phyloP scores from a whole-genome alignment of 2,888 invertebrate species.

The Noctua comes region DNA sequence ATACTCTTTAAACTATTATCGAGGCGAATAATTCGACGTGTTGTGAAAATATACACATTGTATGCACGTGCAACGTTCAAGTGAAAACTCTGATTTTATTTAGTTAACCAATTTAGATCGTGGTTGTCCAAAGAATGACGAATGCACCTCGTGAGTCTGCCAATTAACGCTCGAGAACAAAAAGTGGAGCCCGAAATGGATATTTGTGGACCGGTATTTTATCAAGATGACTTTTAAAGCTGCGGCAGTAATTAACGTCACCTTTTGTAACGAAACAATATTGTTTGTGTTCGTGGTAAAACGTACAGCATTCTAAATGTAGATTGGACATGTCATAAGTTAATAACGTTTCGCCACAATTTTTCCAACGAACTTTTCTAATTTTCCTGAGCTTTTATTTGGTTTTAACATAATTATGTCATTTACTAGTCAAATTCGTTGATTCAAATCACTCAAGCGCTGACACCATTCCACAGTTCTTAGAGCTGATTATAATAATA shows the following conservation, averaged over 20 bases:
- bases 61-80: conserved; percentile 81
- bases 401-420: conserved; percentile 3
- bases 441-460: conserved; percentile 25
- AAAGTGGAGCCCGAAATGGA: conserved; percentile 63
- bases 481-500: conserved; percentile 46
- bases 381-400: not conserved
- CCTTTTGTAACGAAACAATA: conserved; percentile 54
- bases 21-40: conserved; percentile 87
- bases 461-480: conserved; percentile 32
- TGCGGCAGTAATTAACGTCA: conserved; percentile 59
- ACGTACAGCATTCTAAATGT: conserved; percentile 14
- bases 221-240: conserved; percentile 66
- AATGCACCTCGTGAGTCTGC: conserved; percentile 59
- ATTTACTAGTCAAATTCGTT: conserved; percentile 30
- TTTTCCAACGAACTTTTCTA: not conserved
- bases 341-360: not conserved
- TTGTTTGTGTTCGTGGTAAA: conserved; percentile 33
- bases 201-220: conserved; percentile 66
- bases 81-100: conserved; percentile 67
- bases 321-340: conserved; percentile 8
- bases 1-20: conserved; percentile 72
- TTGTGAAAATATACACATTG: conserved; percentile 85
- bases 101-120: conserved; percentile 65
- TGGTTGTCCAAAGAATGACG: conserved; percentile 63
- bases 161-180: conserved; percentile 64